Conservation (phyloP, 2,113 vertebrate genomes). For the Chaenogobius annularis region DNA sequence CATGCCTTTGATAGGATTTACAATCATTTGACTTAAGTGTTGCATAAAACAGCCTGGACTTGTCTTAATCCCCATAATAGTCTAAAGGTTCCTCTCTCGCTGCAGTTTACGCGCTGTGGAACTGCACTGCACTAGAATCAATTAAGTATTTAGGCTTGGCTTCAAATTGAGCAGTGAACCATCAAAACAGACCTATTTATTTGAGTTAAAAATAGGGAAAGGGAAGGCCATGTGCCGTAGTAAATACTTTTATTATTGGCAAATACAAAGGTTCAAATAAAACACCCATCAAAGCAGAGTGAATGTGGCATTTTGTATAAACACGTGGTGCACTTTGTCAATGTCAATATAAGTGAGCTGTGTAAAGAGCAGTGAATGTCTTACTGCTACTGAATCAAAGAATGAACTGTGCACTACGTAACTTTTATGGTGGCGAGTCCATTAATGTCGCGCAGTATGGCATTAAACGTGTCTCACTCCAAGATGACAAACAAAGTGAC, state of each 20-base stretch:
- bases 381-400: neutral
- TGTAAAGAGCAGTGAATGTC: neutral
- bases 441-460: too few relatives aligned
- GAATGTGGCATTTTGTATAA: neutral
- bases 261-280: neutral
- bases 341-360: neutral
- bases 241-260: conserved; percentile 1
- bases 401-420: neutral
- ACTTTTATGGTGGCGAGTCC: neutral
- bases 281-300: neutral
- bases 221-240: neutral
- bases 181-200: neutral
- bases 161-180: neutral
- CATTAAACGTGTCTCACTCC: too few relatives aligned
- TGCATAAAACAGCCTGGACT: conserved; percentile 5
- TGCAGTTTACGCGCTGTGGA: neutral
- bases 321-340: too few relatives aligned
- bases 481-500: too few relatives aligned
- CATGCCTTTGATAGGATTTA: conserved; percentile 1
- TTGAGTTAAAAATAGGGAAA: neutral
- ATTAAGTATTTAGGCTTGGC: neutral
- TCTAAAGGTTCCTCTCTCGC: neutral
- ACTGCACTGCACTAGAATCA: neutral
- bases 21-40: conserved; percentile 1
- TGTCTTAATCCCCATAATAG: neutral